Conservation (phyloP, 2,797 vertebrate species). For the Parambassis ranga region DNA sequence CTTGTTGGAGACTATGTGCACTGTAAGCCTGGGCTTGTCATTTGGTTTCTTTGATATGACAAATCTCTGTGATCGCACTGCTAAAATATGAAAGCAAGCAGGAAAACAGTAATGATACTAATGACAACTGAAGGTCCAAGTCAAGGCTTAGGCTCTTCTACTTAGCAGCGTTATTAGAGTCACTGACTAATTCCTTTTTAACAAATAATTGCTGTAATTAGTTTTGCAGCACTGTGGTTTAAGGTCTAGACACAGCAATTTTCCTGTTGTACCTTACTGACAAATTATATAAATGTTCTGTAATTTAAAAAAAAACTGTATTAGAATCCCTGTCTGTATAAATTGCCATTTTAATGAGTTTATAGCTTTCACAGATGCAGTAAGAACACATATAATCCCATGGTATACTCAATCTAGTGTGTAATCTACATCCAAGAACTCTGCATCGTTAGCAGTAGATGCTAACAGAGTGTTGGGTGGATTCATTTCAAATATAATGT, state of each 20-base stretch:
- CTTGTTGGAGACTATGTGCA: background rate
- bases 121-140: conserved; percentile 14
- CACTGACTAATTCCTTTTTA: conserved; percentile 26
- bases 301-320: background rate
- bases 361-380: too few relatives aligned
- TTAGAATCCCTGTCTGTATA: background rate
- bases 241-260: background rate
- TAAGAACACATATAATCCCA: too few relatives aligned
- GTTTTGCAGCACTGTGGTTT: background rate
- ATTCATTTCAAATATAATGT: too few relatives aligned
- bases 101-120: conserved; percentile 23
- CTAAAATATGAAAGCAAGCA: conserved; percentile 12
- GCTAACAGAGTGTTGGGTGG: too few relatives aligned
- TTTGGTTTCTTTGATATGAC: conserved; percentile 32
- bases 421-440: too few relatives aligned
- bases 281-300: background rate
- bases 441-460: too few relatives aligned
- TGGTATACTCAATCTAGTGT: too few relatives aligned
- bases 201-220: conserved; percentile 2
- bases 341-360: too few relatives aligned
- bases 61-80: conserved; percentile 14
- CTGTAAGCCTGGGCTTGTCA: background rate
- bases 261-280: background rate
- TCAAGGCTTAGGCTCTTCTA: conserved; percentile 1
- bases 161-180: conserved; percentile 2